These are phyloP conservation scores for Pyrgilauda ruficollis DNA, from an alignment of 2,113 vertebrate species.

Conservation along the genomic window DNA sequence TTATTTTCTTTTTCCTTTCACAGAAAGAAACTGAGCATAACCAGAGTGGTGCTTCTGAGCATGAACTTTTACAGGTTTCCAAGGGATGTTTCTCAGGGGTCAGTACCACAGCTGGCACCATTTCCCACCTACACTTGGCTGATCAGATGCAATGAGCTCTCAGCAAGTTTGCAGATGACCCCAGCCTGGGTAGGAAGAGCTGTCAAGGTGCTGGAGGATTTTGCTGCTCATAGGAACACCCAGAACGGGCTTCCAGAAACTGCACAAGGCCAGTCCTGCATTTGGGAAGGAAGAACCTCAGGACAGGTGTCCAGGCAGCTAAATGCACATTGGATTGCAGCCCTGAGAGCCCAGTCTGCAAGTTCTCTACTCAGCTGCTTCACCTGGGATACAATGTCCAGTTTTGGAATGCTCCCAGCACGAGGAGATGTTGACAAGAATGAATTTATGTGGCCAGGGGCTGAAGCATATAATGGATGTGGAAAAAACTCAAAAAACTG, in stretches of 20 bases:
- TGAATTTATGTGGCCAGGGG: neutral
- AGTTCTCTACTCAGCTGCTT: neutral
- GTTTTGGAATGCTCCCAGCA: neutral
- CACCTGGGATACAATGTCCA: neutral
- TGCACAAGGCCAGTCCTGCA: neutral
- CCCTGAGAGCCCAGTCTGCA: neutral
- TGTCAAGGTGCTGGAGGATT: neutral
- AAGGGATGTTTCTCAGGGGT: neutral
- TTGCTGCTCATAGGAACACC: neutral
- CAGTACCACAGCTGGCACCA: rapidly evolving
- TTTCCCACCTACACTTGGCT: neutral
- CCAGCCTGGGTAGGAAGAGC: neutral
- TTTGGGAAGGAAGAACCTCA: neutral
- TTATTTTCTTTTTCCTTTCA: neutral
- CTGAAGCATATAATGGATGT: neutral
- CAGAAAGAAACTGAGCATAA: neutral
- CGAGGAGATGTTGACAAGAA: neutral
- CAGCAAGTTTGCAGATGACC: neutral
- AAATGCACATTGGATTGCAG: neutral
- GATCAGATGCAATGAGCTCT: neutral
- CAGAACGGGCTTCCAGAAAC: neutral
- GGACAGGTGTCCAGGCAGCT: neutral
- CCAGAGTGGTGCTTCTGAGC: neutral
- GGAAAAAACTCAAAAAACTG: neutral
- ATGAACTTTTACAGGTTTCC: neutral